Evolutionary conservation across 1,140 invertebrate species (phyloP).

Genomic region (Drosophila kohkoa): DNA sequence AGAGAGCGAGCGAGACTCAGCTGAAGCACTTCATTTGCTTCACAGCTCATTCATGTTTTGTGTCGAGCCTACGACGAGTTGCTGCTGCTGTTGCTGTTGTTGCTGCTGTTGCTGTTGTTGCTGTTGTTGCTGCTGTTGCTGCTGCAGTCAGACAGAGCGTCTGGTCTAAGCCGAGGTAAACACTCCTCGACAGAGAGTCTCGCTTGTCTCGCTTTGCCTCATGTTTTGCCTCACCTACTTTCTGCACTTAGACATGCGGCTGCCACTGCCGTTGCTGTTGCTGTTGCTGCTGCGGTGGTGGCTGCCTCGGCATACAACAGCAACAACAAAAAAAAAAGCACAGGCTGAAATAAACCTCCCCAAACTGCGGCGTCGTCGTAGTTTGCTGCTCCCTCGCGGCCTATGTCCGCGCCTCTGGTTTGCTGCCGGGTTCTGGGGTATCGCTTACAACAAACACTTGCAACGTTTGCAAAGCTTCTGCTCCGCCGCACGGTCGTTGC

Average conservation of each 20-base stretch:
- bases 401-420: slow-evolving; percentile 35
- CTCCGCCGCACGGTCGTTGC: slow-evolving; percentile 57
- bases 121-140: too few relatives aligned
- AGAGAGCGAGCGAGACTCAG: slow-evolving; percentile 48
- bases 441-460: slow-evolving; percentile 80
- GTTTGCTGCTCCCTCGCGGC: slow-evolving; percentile 53
- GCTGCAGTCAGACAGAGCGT: slow-evolving; percentile 45
- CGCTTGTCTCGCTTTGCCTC: slow-evolving; percentile 50
- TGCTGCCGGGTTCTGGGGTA: slow-evolving; percentile 40
- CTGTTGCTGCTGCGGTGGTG: slow-evolving; percentile 54
- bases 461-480: slow-evolving; percentile 69
- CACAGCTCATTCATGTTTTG: slow-evolving; percentile 84
- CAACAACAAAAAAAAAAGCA: slow-evolving; percentile 35
- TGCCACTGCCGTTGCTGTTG: slow-evolving; percentile 17
- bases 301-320: slow-evolving; percentile 44
- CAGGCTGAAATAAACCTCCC: slow-evolving; percentile 52
- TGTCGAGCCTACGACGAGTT: slow-evolving; percentile 49
- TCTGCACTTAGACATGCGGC: slow-evolving; percentile 67
- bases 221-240: slow-evolving; percentile 79
- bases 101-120: background rate
- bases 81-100: background rate
- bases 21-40: slow-evolving; percentile 82
- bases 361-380: slow-evolving; percentile 33
- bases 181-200: slow-evolving; percentile 49
- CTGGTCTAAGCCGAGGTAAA: slow-evolving; percentile 77